Base-by-base conservation (phyloP, 2,888 invertebrate species). In the Mantis religiosa region DNA sequence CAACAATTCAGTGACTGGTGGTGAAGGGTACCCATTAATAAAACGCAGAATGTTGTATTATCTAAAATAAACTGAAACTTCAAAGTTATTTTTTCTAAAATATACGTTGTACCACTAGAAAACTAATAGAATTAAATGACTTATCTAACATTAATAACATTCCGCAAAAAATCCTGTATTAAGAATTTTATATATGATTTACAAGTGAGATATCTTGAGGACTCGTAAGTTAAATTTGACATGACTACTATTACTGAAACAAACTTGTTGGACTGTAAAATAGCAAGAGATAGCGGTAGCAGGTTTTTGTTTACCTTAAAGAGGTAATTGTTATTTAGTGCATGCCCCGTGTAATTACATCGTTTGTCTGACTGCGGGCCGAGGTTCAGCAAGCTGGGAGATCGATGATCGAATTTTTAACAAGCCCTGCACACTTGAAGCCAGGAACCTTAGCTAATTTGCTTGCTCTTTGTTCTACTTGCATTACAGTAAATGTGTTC, bases 291-390 rank as follows among this genome's bases (percentile, higher is more conserved):
- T 25, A 20, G 54, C 4, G 54, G 54, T 25, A 71, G 54, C 54
- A 15, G 20, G 15, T 71, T 71, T 71, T 15, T 71, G 25, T 71
- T 71, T 71, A 71, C 85, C 85, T 85, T 85, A 85, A 85, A 85
- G 41, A 85, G 41, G 54, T 85, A 85, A 85, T 85, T 47, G 85
- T 85, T 85, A 54, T 85, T 85, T 85, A 85, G 85, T 47, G 85
- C 47, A 85, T 47, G 85, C n/a, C 47, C 85, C 47, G 25, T 85
- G 85, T 47, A 85, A 85, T 85, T 85, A 85, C n/a, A 41, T 54
- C 41, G 47, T 85, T 85, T 85, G 85, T 85, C 47, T 47, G 27
- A 85, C 27, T 54, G 25, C 85, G 14, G 84, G 30, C 15, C 54
- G 20, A 25, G 54, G 20, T 71, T 71, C 54, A 71, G 54, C 54